Conservation (phyloP, 2,797 vertebrate species). For the Clarias laeviceps region DNA sequence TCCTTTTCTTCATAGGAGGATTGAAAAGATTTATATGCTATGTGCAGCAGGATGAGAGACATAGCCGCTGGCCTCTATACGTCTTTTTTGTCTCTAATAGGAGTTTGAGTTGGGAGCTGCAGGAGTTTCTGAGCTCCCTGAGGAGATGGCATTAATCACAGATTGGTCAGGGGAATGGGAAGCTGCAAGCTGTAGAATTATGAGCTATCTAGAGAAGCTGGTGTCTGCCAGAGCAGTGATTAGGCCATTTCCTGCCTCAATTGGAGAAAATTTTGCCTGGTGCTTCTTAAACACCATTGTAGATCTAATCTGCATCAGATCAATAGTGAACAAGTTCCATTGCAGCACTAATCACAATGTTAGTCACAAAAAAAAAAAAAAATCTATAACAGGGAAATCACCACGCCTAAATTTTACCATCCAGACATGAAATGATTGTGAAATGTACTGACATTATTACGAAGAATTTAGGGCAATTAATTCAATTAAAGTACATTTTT, state of each 20-base stretch:
- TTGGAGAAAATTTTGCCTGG: background rate
- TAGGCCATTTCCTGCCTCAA: constrained; percentile 41
- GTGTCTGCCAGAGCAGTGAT: constrained; percentile 46
- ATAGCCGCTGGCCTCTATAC: constrained; percentile 35
- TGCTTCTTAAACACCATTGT: background rate
- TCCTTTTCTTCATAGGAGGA: constrained; percentile 29
- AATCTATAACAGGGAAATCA: background rate
- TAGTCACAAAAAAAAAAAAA: background rate
- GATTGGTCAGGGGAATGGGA: constrained; percentile 52
- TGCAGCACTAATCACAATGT: background rate
- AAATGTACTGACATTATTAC: background rate
- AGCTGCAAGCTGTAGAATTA: constrained; percentile 48
- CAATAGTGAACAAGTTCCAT: background rate
- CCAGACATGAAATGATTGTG: background rate
- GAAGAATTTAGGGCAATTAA: background rate
- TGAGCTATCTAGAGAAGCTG: constrained; percentile 42
- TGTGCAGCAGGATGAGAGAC: constrained; percentile 35
- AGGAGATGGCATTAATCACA: constrained; percentile 55
- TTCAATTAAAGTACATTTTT: background rate
- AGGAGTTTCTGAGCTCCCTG: constrained; percentile 41
- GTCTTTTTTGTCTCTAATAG: constrained; percentile 49
- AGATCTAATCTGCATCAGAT: constrained; percentile 4
- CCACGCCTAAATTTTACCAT: background rate
- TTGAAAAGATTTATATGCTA: constrained; percentile 32
- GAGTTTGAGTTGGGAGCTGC: constrained; percentile 47